Evolutionary conservation across 2,888 invertebrate species (phyloP), one percentile per base, ranked within the genome.

Genomic region (Drosophila neutralis): DNA sequence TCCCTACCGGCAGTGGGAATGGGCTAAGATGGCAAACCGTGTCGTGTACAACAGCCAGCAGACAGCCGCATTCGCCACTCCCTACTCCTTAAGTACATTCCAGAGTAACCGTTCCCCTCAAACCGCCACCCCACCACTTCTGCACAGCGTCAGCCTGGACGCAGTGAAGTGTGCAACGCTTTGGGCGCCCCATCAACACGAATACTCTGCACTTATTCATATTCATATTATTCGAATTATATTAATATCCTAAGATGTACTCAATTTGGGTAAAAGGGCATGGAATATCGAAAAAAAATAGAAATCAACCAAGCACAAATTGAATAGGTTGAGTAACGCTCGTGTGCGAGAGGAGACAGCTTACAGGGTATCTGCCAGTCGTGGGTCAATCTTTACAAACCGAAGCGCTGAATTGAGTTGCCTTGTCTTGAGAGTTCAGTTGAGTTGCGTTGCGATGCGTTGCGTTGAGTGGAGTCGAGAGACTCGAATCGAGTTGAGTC

Each of bases 121-220:
- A 21, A 13, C 5, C 35, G 8, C 27, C 73, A 54, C 45, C 53
- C 18, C 33, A 33, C 56, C 76, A 48, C 24, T 42, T 33, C 62
- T 10, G 45, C n/a, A 69, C 56, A 64, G 57, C 70, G 45, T 45
- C 11, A n/a, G 56, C 38, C 64, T 54, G 69, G 66, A 76, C 67
- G 86, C 86, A 87, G 82, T 84, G 82, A 77, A 89, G 89, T 89
- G 89, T 89, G 85, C 80, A 84, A 80, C 74, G 84, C 80, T 87
- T 83, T 76, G 70, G 68, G 72, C 65, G 74, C 71, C 61, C 31
- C 65, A 48, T 69, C 80, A 76, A 65, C 73, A 73, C 63, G 72
- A 77, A 78, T 82, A 77, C 69, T 79, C 78, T 74, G 81, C 73
- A 69, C 78, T 73, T 70, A 74, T 72, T 69, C 66, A 73, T 77